These are phyloP conservation scores for Abscondita cerata DNA, from an alignment of 2,888 invertebrate species.

Conservation along the genomic window DNA sequence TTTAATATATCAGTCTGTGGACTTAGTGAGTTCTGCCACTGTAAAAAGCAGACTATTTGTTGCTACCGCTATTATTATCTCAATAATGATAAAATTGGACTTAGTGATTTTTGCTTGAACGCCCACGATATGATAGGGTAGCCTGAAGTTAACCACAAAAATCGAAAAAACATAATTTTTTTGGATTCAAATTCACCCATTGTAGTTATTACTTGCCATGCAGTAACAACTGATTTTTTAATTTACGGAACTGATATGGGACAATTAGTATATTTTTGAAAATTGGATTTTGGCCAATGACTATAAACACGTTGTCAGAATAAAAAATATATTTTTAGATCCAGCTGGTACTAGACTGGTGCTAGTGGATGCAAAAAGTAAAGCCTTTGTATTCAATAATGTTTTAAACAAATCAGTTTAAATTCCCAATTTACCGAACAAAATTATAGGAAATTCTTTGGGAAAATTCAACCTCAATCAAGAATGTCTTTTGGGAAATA, in stretches of 20 bases:
- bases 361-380: conserved; percentile 82
- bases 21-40: no score
- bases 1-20: no score
- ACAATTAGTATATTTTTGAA: conserved; percentile 88
- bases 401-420: conserved; percentile 66
- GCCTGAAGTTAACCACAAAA: conserved; percentile 64
- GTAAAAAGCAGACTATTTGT: no score
- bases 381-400: conserved; percentile 84
- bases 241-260: conserved; percentile 95
- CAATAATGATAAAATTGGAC: no score
- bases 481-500: no score
- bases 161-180: conserved; percentile 83
- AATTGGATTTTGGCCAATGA: conserved; percentile 89
- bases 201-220: conserved; percentile 82
- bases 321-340: conserved; percentile 79
- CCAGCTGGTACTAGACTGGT: conserved; percentile 83
- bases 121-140: no score
- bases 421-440: conserved; percentile 72
- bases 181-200: conserved; percentile 79
- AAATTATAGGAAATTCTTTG: conserved; percentile 84
- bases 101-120: no score
- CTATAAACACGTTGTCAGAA: conserved; percentile 78
- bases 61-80: no score
- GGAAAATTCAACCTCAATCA: no score
- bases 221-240: conserved; percentile 89